These are phyloP conservation scores for Hetaerina titia DNA, from an alignment of 2,888 invertebrate species.

Conservation along the genomic window DNA sequence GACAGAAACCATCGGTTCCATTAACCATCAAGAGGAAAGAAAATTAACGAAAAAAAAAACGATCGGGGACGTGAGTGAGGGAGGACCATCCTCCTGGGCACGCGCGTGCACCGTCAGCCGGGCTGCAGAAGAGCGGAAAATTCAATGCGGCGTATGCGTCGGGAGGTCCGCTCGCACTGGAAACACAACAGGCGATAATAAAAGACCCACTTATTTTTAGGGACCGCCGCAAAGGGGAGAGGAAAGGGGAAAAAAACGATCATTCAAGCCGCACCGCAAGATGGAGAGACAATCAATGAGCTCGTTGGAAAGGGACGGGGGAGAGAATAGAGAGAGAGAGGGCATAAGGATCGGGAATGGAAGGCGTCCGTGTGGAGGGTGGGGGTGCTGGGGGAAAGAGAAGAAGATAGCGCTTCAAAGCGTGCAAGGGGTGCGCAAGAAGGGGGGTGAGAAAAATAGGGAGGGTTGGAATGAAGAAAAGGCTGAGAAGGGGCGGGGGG, in stretches of 20 bases:
- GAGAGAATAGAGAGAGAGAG: not conserved
- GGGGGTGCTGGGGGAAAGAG: not conserved
- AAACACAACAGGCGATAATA: not conserved
- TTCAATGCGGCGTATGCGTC: not conserved
- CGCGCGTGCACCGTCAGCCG: not conserved
- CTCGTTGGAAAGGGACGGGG: not conserved
- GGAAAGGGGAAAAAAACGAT: not conserved
- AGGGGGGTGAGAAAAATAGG: not conserved
- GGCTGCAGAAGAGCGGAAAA: not conserved
- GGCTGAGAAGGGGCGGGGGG: not conserved
- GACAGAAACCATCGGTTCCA: not conserved
- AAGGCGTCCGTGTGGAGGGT: not conserved
- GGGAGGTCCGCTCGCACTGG: not conserved
- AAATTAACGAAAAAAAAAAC: not conserved
- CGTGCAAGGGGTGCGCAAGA: not conserved
- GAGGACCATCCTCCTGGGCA: not conserved
- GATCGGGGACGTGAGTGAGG: not conserved
- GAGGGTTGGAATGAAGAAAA: not conserved
- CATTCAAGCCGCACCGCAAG: constrained; percentile 29
- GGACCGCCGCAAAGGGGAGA: not conserved
- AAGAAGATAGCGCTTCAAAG: not conserved
- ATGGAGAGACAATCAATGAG: constrained; percentile 17
- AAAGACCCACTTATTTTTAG: constrained; percentile 18
- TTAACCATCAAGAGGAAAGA: not conserved
- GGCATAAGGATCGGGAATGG: not conserved